These are phyloP conservation scores for Diceros bicornis DNA, from an alignment of 2,797 vertebrate species.

Conservation along the genomic window DNA sequence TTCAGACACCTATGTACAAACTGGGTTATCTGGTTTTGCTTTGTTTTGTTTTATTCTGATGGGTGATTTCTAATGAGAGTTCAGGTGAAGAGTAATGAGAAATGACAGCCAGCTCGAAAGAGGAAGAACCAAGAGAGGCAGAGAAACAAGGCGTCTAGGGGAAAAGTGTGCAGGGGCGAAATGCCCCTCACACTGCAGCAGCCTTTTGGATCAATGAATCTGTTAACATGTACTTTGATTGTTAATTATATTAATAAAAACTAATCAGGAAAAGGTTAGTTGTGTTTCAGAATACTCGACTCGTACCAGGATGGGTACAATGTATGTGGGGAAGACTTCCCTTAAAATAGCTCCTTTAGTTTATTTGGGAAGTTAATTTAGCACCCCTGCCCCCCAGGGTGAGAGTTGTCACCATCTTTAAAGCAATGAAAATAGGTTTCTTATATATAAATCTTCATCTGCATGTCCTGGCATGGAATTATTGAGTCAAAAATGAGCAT, in stretches of 20 bases:
- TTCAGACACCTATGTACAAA: not conserved
- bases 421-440: not conserved
- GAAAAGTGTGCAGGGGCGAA: not conserved
- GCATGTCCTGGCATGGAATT: not conserved
- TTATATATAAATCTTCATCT: not conserved
- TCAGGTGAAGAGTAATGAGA: not conserved
- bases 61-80: not conserved
- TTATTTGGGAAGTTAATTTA: conserved; percentile 38
- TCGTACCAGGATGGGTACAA: not conserved
- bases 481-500: not conserved
- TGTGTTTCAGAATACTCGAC: not conserved
- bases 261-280: not conserved
- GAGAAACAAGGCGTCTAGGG: not conserved
- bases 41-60: not conserved
- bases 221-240: not conserved
- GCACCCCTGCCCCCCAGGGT: not conserved
- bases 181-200: not conserved
- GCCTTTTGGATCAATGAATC: not conserved
- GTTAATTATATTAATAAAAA: conserved; percentile 7
- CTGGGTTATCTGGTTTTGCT: not conserved
- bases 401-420: not conserved
- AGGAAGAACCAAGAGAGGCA: not conserved
- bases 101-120: not conserved
- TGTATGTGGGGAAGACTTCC: not conserved
- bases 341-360: not conserved